Evolutionary conservation across 92 coral and sea anemone genomes (phyloP), one percentile per base, ranked within the genome.

Genomic region (Metridium senile): DNA sequence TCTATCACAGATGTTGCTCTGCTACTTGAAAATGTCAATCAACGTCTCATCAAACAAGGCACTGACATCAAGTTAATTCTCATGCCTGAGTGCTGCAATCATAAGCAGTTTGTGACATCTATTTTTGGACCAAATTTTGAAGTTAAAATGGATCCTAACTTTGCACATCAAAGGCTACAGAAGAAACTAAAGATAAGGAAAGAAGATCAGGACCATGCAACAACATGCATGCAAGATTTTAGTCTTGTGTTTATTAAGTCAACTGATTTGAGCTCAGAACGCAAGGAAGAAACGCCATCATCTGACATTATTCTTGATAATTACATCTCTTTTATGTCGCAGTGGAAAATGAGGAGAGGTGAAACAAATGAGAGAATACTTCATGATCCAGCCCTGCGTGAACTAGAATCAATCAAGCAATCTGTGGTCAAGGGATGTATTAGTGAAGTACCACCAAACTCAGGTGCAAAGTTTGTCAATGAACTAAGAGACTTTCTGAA

Each of bases 51-150:
- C 21, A 70, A 34, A 73, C 88, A 78, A 62, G 88, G 86, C 26
- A 78, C 54, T 1, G 66, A 67, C 18, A 61, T 86, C 21, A 81
- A 81, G 74, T 49, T 78, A 75, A 74, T 82, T 70, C 88, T 85
- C 22, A 80, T 80, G 34, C 88, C 90, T 67, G 82, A 86, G 21
- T 89, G 93, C 59, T 89, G 93, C 63, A 72, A 76, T 25, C 70
- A 57, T 21, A 78, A 74, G 59, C 85, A 73, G 17, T 52, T 45
- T 52, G 74, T 89, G 26, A 33, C 9, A 26, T 74, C 63, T 11
- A 78, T 86, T 23, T 86, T 86, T 82, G 93, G 93, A 25, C 19
- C 81, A 31, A 73, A 85, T 11, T 30, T 86, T 17, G 69, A 70
- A 34, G 83, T 89, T 31, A 89, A 89, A 79, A 34, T 89, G 69